Evolutionary conservation across 2,113 vertebrate genomes (phyloP).

Genomic region (Zapornia atra): DNA sequence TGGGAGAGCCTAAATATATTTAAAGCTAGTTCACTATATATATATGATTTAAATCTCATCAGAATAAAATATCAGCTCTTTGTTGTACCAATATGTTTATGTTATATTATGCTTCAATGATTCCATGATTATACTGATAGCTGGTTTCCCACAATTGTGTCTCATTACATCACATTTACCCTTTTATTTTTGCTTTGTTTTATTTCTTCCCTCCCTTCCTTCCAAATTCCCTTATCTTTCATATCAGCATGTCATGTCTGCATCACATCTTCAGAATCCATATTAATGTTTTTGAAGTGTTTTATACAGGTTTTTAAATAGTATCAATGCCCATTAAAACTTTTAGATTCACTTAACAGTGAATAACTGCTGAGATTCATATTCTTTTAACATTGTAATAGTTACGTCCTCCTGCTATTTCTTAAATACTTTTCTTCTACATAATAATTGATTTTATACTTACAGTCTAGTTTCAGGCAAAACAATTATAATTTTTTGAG

Average conservation of each 20-base stretch:
- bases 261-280: not conserved
- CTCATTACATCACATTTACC: not conserved
- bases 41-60: not conserved
- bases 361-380: not conserved
- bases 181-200: not conserved
- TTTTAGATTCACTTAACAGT: not conserved
- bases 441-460: not conserved
- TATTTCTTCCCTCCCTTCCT: not conserved
- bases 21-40: not conserved
- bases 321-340: not conserved
- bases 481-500: not conserved
- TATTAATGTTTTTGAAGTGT: not conserved
- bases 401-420: not conserved
- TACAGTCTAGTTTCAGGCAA: not conserved
- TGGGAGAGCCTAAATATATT: not conserved
- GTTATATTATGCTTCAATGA: not conserved
- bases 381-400: not conserved
- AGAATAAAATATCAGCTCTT: not conserved
- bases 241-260: not conserved
- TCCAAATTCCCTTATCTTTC: not conserved
- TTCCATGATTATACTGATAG: not conserved
- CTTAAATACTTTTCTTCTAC: not conserved
- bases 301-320: not conserved
- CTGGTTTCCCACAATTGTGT: not conserved
- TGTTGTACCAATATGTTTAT: not conserved